Evolutionary conservation across 2,888 invertebrate genomes (phyloP), one percentile per base, ranked within the genome.

Genomic region (Thyatira batis): DNA sequence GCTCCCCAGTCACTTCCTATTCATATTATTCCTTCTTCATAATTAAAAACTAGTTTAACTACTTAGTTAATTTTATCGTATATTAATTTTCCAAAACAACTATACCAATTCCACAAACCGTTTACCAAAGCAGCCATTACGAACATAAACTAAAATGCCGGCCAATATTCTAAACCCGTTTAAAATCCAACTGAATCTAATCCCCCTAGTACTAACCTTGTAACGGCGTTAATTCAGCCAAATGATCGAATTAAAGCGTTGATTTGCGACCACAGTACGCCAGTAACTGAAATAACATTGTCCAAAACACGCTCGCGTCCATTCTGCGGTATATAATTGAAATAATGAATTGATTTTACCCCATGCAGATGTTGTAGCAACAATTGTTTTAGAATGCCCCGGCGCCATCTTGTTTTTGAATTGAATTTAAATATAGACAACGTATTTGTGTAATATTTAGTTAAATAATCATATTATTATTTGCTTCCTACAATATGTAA

Each of bases 141-240:
- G 10, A 17, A 8, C 8, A n/a, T 13, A 39, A 39, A 17, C 39
- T 8, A 39, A 39, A 39, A 39, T 11, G 17, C 13, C 39, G 6
- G 2, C 60, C 67, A 71, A 55, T 20, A 67, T 64, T 54, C 33
- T 58, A 63, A 69, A 45, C 59, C 60, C 44, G 56, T 20, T 45
- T 25, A 39, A 11, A 20, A 13, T 27, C 44, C 30, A 30, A 20
- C 49, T 45, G 45, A 30, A 49, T 53, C 45, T 45, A 50, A 53
- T 45, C 33, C 45, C 23, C 23, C 30, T 45, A 17, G 23, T 20
- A 30, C 20, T 52, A 52, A 46, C 39, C 39, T 17, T 39, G 39
- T 39, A 39, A 39, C 39, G 2, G 39, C 39, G 39, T 8, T 39
- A 39, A 39, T 39, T 39, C 39, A 39, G 39, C 13, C 0, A 39